These are phyloP conservation scores for Stenodema calcarata DNA, from an alignment of 2,888 invertebrate genomes.

Conservation along the genomic window DNA sequence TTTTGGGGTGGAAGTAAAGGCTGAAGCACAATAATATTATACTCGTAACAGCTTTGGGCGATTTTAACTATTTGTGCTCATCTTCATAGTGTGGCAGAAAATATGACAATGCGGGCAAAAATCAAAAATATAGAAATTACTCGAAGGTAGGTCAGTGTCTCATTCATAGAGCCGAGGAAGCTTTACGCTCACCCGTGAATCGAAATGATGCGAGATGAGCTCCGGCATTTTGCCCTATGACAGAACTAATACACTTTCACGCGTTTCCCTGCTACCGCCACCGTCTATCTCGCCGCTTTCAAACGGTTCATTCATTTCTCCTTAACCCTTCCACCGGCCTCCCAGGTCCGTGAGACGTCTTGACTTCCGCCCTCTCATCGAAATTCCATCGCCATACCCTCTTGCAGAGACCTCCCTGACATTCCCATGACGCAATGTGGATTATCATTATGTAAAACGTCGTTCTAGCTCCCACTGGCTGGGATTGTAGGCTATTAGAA, in stretches of 20 bases:
- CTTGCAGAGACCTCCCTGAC: neutral
- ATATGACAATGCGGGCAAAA: no score
- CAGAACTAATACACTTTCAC: constrained; percentile 5
- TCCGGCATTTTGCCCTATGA: neutral
- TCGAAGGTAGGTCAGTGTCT: no score
- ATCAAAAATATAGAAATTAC: no score
- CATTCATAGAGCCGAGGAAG: no score
- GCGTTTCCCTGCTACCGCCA: neutral
- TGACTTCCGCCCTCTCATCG: neutral
- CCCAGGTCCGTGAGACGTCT: neutral
- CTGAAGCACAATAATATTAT: no score
- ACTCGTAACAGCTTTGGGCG: no score
- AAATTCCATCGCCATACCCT: neutral
- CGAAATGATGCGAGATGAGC: neutral
- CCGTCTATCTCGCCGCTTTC: neutral
- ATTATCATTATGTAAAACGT: neutral
- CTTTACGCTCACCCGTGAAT: neutral
- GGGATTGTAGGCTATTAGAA: constrained; percentile 4
- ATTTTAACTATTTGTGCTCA: no score
- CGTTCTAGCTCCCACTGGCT: neutral
- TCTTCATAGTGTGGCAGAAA: no score
- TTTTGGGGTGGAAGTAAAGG: no score
- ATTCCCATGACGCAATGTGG: neutral
- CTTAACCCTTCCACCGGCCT: neutral
- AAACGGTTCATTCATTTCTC: constrained; percentile 10